A percentile compares a stretch with the other conserved stretches of the same genome.
Evolutionary conservation across 2,888 invertebrate genomes (phyloP).

Genomic region (Mechanitis mazaeus): DNA sequence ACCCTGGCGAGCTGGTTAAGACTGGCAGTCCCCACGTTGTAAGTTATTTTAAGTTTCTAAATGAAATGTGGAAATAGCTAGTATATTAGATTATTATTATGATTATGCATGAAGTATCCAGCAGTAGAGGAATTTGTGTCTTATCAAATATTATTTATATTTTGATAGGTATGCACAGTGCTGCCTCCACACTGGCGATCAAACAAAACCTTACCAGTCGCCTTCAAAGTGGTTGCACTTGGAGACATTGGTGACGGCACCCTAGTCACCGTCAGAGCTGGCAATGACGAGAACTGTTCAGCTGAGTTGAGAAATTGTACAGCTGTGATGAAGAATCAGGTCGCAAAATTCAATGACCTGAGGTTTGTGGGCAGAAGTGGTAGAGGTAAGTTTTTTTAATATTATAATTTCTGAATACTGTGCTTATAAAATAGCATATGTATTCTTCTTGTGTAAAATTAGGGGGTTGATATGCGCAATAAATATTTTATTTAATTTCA

Average conservation of each 20-base stretch:
- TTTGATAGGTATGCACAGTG: slow-evolving; percentile 83
- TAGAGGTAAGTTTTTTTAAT: slow-evolving; percentile 83
- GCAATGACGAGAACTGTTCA: slow-evolving; percentile 98
- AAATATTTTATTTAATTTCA: too few species aligned
- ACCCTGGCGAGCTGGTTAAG: slow-evolving; percentile 93
- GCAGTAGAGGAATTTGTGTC: too few species aligned
- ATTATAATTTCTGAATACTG: not conserved
- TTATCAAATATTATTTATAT: not conserved
- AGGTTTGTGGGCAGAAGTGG: slow-evolving; percentile 98
- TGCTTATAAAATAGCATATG: too few species aligned
- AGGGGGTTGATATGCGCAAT: too few species aligned
- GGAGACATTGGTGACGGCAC: slow-evolving; percentile 97
- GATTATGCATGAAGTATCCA: not conserved
- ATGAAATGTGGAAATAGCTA: too few species aligned
- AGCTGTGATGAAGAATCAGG: slow-evolving; percentile 97
- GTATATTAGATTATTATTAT: not conserved
- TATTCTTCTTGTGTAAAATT: too few species aligned
- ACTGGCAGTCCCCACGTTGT: slow-evolving; percentile 97
- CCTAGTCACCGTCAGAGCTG: slow-evolving; percentile 93
- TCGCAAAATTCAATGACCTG: slow-evolving; percentile 98
- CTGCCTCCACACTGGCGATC: slow-evolving; percentile 97
- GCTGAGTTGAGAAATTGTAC: slow-evolving; percentile 95
- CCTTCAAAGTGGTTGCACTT: slow-evolving; percentile 95
- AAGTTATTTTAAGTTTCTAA: slow-evolving; percentile 38
- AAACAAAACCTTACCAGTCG: slow-evolving; percentile 96